Evolutionary conservation across 2,113 vertebrate genomes (phyloP), one percentile per base, ranked within the genome.

Genomic region (Ia io): DNA sequence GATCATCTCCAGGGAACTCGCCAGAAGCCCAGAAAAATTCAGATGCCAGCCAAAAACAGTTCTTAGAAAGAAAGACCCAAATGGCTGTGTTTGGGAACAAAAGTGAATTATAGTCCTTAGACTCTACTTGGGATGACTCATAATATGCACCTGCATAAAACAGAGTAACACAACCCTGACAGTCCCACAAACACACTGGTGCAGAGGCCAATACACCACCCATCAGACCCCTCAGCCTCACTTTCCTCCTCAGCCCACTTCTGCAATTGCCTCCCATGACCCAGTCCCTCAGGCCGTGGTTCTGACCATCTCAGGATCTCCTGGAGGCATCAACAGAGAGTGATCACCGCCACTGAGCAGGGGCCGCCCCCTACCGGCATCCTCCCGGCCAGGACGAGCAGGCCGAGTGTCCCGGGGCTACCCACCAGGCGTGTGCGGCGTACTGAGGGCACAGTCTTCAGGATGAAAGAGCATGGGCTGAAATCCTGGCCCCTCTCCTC

Each of bases 21-120:
- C 40, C 78, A 56, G 78, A 67, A 71, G 32, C 53, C 59, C 74
- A 35, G 40, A 63, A 47, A 42, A 59, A 77, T 13, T 3, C 86
- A 20, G 67, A 53, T 23, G 44, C 70, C 53, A 78, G 65, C 67
- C 61, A 82, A 63, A 40, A 56, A 3, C 18, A 3, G 30, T 87
- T 90, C 96, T 94, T 74, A 51, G 88, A 93, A 69, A 95, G 63
- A 37, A 86, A 20, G 32, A 40, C 4, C 53, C 91, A 83, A 37
- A 23, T 3, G 51, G 77, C 2, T 61, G 37, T 69, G 65, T 86
- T 17, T 5, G 14, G 61, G 78, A 94, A 78, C 13, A 85, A 35
- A 22, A 37, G 30, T 1, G 49, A 76, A 10, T 84, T 79, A 40
- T 3, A n/a, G 32, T 53, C 44, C 53, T 82, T 28, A 14, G n/a